Evolutionary conservation across 2,888 invertebrate genomes (phyloP).

Genomic region (Piscicola geometra): DNA sequence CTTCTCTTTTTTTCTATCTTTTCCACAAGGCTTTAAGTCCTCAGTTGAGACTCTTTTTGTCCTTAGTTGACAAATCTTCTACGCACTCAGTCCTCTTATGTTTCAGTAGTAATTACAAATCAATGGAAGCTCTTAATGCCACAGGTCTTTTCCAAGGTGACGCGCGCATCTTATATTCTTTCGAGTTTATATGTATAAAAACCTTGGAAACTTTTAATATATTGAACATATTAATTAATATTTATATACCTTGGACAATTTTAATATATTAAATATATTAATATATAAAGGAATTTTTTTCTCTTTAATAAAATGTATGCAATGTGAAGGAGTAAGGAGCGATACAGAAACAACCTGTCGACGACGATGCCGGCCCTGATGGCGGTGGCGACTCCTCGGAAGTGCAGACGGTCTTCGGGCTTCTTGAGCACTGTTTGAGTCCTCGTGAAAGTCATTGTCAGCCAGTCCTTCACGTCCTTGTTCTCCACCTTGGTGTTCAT

Average conservation of each 20-base stretch:
- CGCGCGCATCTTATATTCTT: no score
- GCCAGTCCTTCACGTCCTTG: slow-evolving; percentile 70
- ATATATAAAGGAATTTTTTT: background rate
- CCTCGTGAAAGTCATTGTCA: slow-evolving; percentile 89
- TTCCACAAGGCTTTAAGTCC: no score
- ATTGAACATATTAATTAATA: background rate
- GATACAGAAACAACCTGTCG: slow-evolving; percentile 66
- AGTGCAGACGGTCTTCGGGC: slow-evolving; percentile 64
- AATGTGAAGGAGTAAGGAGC: background rate
- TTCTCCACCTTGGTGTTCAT: slow-evolving; percentile 27
- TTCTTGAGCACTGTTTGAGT: slow-evolving; percentile 54
- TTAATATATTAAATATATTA: background rate
- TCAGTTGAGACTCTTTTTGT: no score
- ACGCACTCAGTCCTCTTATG: no score
- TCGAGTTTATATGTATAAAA: no score
- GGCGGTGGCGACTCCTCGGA: slow-evolving; percentile 90
- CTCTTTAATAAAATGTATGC: background rate
- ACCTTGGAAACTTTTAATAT: background rate
- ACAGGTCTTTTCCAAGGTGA: no score
- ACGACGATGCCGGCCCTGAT: slow-evolving; percentile 39
- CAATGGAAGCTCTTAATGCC: no score
- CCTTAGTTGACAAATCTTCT: no score
- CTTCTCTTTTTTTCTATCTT: no score
- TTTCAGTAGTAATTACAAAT: no score
- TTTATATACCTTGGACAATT: background rate